Evolutionary conservation across 2,888 invertebrate genomes (phyloP), one percentile per base, ranked within the genome.

Genomic region (Cephalotes varians): DNA sequence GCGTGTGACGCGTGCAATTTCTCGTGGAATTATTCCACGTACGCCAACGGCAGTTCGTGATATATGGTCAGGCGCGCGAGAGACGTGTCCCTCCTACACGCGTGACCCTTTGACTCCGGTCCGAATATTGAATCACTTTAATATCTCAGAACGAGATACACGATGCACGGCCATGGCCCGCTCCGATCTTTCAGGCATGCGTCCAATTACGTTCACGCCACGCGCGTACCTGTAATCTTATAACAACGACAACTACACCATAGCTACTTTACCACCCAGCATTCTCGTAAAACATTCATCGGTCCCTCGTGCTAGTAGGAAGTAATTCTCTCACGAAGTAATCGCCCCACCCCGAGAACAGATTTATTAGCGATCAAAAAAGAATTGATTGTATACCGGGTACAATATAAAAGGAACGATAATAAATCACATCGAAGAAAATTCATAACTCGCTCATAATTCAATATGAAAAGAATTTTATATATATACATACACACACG

Each of bases 71-170:
- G 82, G 58, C 88, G 86, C 82, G 84, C 85, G 84, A 87, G 86
- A 89, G 90, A 90, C 87, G 85, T 85, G 91, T 89, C 74, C 90
- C 92, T 86, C 92, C 92, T 91, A 92, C 91, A 89, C 90, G 87
- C 72, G 69, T 88, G 90, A 92, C 91, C 91, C 84, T 67, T 51
- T 86, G 86, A 90, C 91, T 89, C 88, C 77, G 79, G 72, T 81
- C 91, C 92, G 91, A 92, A 92, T 92, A 92, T 92, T 91, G 90
- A 91, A 92, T 91, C 90, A 88, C 86, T 91, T 90, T 88, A 91
- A 92, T 91, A 90, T 86, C 90, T 88, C 85, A 71, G 83, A 86
- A 83, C 86, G 86, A 87, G 90, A 88, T 85, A 88, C 86, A 86
- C 71, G 87, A 86, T 77, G 81, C 83, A 81, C 79, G 84, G 51